phyloP scores from a whole-genome alignment of 1,140 invertebrate species.

The Neodiprion fabricii region DNA sequence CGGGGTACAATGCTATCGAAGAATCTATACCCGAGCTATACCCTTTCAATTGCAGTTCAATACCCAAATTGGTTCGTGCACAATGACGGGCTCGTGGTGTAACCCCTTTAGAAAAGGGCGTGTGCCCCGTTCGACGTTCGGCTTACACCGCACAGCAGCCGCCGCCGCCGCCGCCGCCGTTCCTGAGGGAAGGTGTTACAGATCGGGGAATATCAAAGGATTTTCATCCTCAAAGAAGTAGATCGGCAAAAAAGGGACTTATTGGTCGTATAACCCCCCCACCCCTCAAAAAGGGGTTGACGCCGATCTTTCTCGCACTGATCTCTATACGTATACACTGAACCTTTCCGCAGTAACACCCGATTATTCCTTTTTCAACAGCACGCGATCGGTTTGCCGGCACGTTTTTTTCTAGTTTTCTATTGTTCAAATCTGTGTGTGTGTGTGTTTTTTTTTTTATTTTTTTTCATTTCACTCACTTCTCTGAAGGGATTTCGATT shows the following conservation, averaged over 20 bases:
- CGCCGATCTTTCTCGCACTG: slow-evolving; percentile 4
- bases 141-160: slow-evolving; percentile 18
- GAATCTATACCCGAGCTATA: slow-evolving; percentile 31
- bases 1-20: slow-evolving; percentile 52
- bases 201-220: slow-evolving; percentile 46
- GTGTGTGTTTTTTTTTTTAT: slow-evolving; percentile 9
- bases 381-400: slow-evolving; percentile 35
- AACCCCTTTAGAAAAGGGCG: background rate
- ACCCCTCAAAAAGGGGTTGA: background rate
- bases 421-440: background rate
- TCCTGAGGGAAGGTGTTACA: slow-evolving; percentile 50
- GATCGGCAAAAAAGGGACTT: slow-evolving; percentile 24
- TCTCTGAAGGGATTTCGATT: slow-evolving; percentile 29
- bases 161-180: slow-evolving; percentile 23
- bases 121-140: slow-evolving; percentile 8
- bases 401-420: slow-evolving; percentile 16
- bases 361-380: slow-evolving; percentile 28
- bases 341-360: slow-evolving; percentile 21
- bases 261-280: background rate
- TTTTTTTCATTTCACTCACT: slow-evolving; percentile 4
- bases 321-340: slow-evolving; percentile 17
- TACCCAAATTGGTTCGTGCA: slow-evolving; percentile 54
- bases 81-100: slow-evolving; percentile 1
- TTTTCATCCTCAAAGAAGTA: slow-evolving; percentile 29
- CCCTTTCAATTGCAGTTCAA: slow-evolving; percentile 53